A percentile compares a stretch with the other conserved stretches of the same genome.
Conservation (phyloP, 2,888 invertebrate genomes). For the Dolichopus griseipennis region DNA sequence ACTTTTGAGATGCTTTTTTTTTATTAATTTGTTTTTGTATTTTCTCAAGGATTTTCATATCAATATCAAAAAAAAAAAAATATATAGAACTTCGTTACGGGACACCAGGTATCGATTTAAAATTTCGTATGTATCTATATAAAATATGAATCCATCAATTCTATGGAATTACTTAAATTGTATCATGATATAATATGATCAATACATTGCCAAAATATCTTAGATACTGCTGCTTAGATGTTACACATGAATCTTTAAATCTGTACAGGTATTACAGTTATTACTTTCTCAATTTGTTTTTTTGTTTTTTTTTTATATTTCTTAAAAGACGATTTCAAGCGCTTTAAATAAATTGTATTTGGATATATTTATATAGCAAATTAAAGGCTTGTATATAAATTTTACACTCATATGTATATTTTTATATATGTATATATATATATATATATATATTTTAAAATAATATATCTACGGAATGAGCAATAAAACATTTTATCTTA, state of each 20-base stretch:
- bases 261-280: conserved; percentile 16
- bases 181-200: conserved; percentile 32
- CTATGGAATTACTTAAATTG: conserved; percentile 28
- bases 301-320: neutral
- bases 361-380: neutral
- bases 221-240: too few relatives aligned
- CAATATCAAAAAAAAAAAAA: too few relatives aligned
- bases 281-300: too few relatives aligned
- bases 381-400: too few relatives aligned
- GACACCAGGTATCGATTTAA: conserved; percentile 34
- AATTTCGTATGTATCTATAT: conserved; percentile 39
- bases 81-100: conserved; percentile 35
- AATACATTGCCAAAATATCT: conserved; percentile 27
- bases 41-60: too few relatives aligned
- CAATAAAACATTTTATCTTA: too few relatives aligned
- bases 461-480: too few relatives aligned
- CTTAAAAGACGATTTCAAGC: neutral
- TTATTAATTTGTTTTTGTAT: neutral
- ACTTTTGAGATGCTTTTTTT: neutral
- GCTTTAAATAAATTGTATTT: neutral
- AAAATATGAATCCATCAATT: conserved; percentile 30
- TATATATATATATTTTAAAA: too few relatives aligned
- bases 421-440: too few relatives aligned
- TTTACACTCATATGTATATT: too few relatives aligned
- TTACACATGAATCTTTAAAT: conserved; percentile 16